Base-by-base conservation (phyloP, 2,797 vertebrate genomes). In the Calcarius lapponicus region DNA sequence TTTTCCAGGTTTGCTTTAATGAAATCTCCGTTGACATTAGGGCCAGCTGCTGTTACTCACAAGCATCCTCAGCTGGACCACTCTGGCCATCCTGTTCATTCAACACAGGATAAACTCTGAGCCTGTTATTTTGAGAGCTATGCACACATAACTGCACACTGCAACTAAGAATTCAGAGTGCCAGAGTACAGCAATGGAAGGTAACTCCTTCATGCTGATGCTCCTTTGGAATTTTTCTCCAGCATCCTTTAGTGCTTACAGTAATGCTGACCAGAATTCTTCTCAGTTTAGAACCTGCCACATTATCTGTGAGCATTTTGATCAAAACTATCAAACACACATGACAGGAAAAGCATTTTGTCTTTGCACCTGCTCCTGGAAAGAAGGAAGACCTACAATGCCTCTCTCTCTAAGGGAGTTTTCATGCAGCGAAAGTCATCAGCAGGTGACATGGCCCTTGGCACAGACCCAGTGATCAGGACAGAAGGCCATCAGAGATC, bases 61-160 rank as follows among this genome's bases (percentile, higher is more conserved):
- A 53, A 60, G 58, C 79, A 67, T 40, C 31, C 65, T 82, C 20
- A 10, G 61, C 73, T n/a, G 29, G 17, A 62, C 53, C 25, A 16
- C 70, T 13, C 4, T 15, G 64, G 60, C 53, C 47, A 43, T 36
- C 50, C 64, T 38, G 21, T 34, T 61, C 42, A 17, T 25, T 36
- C 29, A 17, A 17, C 10, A 25, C 3, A 64, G 65, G 54, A 74
- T 31, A 83, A 78, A 56, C 13, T 18, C 58, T 66, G 47, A 11
- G 31, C 11, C 31, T 54, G 13, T 20, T 34, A 45, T 22, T 67
- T 10, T 66, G 29, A 60, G 56, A 42, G 14, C 13, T 64, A 9
- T 4, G 48, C 26, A 31, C 2, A 21, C 11, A 4, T 10, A 67
- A 40, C 45, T 0, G 0, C 62, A 24, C 11, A 7, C 26, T 58